Conservation (phyloP, 2,797 vertebrate species). For the Epinephelus malabaricus region DNA sequence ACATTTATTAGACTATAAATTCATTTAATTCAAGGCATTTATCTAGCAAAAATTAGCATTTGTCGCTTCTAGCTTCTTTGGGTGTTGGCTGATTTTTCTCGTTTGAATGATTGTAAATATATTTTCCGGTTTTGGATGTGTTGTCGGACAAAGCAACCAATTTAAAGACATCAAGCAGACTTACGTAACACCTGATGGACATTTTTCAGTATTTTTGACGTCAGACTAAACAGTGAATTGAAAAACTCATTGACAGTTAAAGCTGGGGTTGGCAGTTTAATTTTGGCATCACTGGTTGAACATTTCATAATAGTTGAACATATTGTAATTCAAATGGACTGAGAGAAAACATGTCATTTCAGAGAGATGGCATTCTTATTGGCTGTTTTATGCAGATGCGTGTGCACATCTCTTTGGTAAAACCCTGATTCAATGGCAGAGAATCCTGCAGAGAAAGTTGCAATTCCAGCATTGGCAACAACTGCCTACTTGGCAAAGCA, state of each 20-base stretch:
- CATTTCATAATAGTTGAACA: too few species aligned
- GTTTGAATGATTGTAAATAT: constrained; percentile 27
- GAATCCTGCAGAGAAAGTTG: too few species aligned
- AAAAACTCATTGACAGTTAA: neutral
- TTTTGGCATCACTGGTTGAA: too few species aligned
- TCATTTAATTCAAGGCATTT: constrained; percentile 16
- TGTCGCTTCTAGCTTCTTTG: constrained; percentile 22
- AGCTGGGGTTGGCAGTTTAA: too few species aligned
- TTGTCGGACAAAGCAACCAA: neutral
- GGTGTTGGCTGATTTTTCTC: neutral
- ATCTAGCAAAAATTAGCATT: constrained; percentile 14
- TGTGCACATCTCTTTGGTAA: too few species aligned
- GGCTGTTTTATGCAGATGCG: too few species aligned
- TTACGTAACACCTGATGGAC: neutral
- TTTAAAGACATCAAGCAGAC: neutral
- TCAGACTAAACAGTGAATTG: neutral
- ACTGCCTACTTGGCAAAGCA: too few species aligned
- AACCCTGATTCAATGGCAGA: too few species aligned
- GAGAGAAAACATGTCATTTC: too few species aligned
- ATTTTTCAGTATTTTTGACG: constrained; percentile 4
- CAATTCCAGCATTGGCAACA: too few species aligned
- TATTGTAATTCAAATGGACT: too few species aligned
- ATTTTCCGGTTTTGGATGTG: neutral
- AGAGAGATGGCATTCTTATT: too few species aligned
- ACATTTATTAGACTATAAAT: neutral